Evolutionary conservation across 2,888 invertebrate species (phyloP).

Genomic region (Drosophila multiciliata): DNA sequence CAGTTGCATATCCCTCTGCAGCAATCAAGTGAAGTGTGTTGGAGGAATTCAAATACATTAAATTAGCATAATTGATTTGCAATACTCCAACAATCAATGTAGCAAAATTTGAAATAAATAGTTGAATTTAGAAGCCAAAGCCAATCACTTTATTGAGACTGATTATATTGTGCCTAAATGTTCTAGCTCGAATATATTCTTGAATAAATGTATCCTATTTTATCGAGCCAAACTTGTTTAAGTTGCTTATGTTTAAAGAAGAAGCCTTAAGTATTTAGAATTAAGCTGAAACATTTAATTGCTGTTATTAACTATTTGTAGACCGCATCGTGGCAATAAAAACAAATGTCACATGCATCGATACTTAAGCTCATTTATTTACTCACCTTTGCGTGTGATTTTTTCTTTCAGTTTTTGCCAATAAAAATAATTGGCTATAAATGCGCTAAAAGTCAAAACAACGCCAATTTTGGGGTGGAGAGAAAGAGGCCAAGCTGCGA

Average conservation of each 20-base stretch:
- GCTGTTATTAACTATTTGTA: constrained; percentile 7
- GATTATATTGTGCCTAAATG: no score
- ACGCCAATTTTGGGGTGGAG: constrained; percentile 47
- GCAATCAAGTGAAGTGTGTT: not conserved
- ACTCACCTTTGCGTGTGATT: constrained; percentile 55
- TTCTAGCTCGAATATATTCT: no score
- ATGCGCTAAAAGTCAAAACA: constrained; percentile 77
- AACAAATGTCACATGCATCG: constrained; percentile 50
- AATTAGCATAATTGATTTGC: constrained; percentile 7
- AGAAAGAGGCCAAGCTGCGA: constrained; percentile 8
- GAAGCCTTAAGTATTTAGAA: no score
- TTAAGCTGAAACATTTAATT: constrained; percentile 17
- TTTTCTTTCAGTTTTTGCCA: constrained; percentile 26
- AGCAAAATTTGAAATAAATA: not conserved
- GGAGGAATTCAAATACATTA: not conserved
- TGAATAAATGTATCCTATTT: no score
- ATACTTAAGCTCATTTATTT: constrained; percentile 71
- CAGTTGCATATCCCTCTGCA: constrained; percentile 3
- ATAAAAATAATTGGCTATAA: constrained; percentile 79
- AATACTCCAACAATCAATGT: not conserved
- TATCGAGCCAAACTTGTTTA: not conserved
- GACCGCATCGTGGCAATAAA: constrained; percentile 34
- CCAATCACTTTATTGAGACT: no score
- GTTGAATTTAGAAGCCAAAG: no score
- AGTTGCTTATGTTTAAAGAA: not conserved